Conservation (phyloP, 2,113 vertebrate species). For the Archocentrus centrarchus region DNA sequence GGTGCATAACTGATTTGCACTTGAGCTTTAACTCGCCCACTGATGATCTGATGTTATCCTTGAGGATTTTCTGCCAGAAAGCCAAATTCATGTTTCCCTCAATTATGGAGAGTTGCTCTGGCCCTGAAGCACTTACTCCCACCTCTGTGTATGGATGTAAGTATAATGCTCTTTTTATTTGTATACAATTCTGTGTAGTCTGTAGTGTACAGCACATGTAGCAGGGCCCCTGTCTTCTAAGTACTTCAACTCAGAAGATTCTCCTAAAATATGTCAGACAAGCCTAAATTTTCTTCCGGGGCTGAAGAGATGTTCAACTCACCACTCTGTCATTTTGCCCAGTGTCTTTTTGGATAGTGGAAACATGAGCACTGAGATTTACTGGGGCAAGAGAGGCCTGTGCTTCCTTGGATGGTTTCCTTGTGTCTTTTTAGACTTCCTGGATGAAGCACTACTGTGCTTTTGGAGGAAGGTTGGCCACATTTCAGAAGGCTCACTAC, state of each 20-base stretch:
- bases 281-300: background rate
- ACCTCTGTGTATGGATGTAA: slow-evolving; percentile 5
- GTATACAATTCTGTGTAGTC: background rate
- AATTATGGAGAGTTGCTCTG: slow-evolving; percentile 10
- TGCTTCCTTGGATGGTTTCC: background rate
- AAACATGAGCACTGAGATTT: slow-evolving; percentile 15
- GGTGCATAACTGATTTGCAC: background rate
- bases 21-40: slow-evolving; percentile 9
- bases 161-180: background rate
- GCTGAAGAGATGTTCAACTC: background rate
- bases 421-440: slow-evolving; percentile 11
- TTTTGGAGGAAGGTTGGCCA: slow-evolving; percentile 10
- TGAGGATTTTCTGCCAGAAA: slow-evolving; percentile 8
- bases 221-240: background rate
- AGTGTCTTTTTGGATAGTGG: slow-evolving; percentile 7
- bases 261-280: background rate
- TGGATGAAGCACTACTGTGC: background rate
- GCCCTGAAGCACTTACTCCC: slow-evolving; percentile 2
- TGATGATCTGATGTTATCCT: slow-evolving; percentile 12
- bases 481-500: background rate
- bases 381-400: background rate
- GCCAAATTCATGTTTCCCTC: slow-evolving; percentile 7
- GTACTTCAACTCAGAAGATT: background rate
- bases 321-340: background rate
- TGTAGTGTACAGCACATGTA: background rate